These are phyloP conservation scores for Stichodactyla mertensii DNA, from an alignment of 64 coral and sea anemone genomes.

Conservation along the genomic window DNA sequence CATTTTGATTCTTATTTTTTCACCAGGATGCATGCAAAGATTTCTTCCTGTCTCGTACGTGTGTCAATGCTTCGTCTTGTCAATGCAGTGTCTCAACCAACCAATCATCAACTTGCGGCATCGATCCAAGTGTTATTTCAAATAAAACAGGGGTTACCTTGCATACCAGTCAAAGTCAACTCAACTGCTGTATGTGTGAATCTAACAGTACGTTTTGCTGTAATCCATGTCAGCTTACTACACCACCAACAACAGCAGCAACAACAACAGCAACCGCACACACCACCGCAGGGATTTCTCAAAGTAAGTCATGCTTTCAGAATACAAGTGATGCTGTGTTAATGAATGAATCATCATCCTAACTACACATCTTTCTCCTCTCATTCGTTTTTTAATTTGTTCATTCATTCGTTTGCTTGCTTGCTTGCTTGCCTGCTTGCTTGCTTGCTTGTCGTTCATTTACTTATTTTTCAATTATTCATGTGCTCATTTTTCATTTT, in stretches of 20 bases:
- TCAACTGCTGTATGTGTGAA: background rate
- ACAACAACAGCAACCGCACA: background rate
- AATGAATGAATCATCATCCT: no score
- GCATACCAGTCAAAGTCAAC: background rate
- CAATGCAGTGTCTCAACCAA: background rate
- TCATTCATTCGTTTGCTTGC: no score
- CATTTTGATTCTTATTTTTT: background rate
- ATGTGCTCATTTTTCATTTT: no score
- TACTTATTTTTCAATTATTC: no score
- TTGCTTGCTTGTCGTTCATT: no score
- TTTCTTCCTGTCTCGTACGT: background rate
- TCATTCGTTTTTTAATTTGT: no score
- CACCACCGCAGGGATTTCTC: background rate
- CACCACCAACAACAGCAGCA: background rate
- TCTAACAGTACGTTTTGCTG: constrained; percentile 7
- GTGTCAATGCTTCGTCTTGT: background rate
- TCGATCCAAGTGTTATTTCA: background rate
- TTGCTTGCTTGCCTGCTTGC: no score
- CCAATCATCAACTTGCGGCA: constrained; percentile 8
- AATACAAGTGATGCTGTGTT: no score
- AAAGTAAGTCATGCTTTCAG: background rate
- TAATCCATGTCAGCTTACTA: background rate
- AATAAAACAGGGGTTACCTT: background rate
- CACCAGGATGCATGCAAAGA: background rate
- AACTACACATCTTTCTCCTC: no score